Evolutionary conservation across 2,888 invertebrate species (phyloP).

Genomic region (Drosophila neoperkinsi): DNA sequence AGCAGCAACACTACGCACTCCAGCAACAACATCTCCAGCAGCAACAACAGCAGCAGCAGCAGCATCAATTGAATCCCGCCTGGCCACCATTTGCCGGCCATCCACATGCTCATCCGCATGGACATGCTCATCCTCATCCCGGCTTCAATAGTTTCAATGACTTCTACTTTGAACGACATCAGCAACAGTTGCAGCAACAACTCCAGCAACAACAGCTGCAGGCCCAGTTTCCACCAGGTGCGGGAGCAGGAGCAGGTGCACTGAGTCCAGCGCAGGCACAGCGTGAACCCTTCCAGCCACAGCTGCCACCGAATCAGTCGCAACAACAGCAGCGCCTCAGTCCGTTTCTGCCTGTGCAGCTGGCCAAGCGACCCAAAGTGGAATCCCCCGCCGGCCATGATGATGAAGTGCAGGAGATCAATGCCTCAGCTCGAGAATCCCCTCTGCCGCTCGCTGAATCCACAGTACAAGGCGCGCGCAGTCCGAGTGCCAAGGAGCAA

Average conservation of each 20-base stretch:
- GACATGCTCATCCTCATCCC: conserved; percentile 47
- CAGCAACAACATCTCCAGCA: conserved; percentile 68
- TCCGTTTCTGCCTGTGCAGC: conserved; percentile 68
- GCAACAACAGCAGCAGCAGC: conserved; percentile 54
- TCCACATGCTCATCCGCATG: conserved; percentile 47
- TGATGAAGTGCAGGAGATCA: conserved; percentile 68
- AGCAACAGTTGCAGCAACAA: conserved; percentile 63
- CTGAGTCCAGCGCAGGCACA: conserved; percentile 41
- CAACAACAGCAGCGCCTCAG: conserved; percentile 55
- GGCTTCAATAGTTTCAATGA: conserved; percentile 69
- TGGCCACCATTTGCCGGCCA: conserved; percentile 65
- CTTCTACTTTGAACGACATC: conserved; percentile 75
- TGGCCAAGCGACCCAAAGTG: conserved; percentile 65
- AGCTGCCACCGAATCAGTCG: conserved; percentile 60
- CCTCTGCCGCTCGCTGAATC: conserved; percentile 47
- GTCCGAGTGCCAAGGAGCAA: conserved; percentile 53
- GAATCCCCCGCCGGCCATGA: conserved; percentile 59
- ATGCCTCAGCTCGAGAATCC: conserved; percentile 36
- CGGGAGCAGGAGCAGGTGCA: conserved; percentile 16
- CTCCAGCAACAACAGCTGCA: conserved; percentile 63
- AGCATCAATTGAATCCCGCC: conserved; percentile 51
- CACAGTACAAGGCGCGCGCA: conserved; percentile 23
- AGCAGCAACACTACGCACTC: conserved; percentile 69
- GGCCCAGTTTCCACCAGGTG: conserved; percentile 49
- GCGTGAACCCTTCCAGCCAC: conserved; percentile 71